Conservation (phyloP, 1,140 invertebrate species). For the Heterodera carotae region DNA sequence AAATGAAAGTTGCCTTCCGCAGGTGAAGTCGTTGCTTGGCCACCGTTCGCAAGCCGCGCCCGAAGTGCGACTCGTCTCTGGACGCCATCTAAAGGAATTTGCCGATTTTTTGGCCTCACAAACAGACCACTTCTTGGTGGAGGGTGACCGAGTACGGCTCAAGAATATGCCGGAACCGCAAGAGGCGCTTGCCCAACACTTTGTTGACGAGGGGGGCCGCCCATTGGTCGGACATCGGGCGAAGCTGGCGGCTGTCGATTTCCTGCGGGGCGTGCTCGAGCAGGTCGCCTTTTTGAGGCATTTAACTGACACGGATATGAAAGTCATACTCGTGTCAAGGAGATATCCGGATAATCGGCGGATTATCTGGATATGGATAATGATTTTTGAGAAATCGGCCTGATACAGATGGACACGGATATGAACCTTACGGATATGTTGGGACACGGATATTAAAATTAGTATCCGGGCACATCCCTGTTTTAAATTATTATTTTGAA, state of each 20-base stretch:
- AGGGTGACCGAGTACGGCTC: slow-evolving; percentile 80
- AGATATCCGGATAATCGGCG: no score
- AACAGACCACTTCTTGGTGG: slow-evolving; percentile 81
- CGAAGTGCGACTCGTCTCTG: slow-evolving; percentile 89
- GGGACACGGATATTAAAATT: no score
- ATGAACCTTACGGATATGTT: no score
- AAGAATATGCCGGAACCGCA: slow-evolving; percentile 69
- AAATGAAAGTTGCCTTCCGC: slow-evolving; percentile 12
- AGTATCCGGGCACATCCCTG: no score
- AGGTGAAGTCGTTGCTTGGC: slow-evolving; percentile 81
- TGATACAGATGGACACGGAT: no score
- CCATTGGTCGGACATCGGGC: slow-evolving; percentile 63
- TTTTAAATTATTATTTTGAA: no score
- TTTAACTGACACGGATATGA: no score
- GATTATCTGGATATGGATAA: no score
- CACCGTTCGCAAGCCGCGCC: slow-evolving; percentile 89
- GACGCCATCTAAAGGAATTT: slow-evolving; percentile 89
- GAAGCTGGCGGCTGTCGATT: slow-evolving; percentile 64
- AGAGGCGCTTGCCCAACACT: slow-evolving; percentile 47
- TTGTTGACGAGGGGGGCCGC: slow-evolving; percentile 64
- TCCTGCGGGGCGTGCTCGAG: slow-evolving; percentile 62
- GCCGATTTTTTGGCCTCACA: slow-evolving; percentile 83
- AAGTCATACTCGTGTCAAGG: no score
- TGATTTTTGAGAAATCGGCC: no score
- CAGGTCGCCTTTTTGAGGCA: slow-evolving; percentile 34